Evolutionary conservation across 2,113 vertebrate genomes (phyloP).

Genomic region (Hystrix brachyura): DNA sequence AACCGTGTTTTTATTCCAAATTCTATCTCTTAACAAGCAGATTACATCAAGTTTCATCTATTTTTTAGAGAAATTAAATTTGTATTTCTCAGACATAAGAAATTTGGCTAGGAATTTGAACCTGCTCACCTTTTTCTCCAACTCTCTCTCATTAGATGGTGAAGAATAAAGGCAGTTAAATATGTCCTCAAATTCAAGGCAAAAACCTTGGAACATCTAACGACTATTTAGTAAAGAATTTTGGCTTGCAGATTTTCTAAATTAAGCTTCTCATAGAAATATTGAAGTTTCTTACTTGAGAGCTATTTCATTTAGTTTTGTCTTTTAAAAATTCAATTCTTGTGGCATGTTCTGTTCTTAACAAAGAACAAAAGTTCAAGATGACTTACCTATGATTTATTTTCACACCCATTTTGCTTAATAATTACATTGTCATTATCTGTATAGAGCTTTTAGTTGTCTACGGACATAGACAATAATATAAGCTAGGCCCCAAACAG

Average conservation of each 20-base stretch:
- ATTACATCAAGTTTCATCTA: not conserved
- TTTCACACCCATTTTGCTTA: not conserved
- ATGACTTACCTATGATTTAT: conserved; percentile 21
- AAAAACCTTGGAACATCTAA: not conserved
- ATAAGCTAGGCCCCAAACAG: not conserved
- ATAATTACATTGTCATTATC: not conserved
- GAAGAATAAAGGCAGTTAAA: not conserved
- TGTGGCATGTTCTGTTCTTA: not conserved
- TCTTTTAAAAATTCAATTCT: not conserved
- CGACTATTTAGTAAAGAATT: conserved; percentile 11
- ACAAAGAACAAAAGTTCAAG: not conserved
- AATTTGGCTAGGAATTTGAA: not conserved
- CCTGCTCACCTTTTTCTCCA: not conserved
- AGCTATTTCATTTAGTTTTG: not conserved
- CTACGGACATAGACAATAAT: not conserved
- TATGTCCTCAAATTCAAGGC: conserved; percentile 5
- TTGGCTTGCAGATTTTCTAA: not conserved
- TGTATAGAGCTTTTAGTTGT: not conserved
- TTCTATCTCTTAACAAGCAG: not conserved
- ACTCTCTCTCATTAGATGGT: not conserved
- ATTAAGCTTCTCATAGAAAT: conserved; percentile 15
- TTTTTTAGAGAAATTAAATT: not conserved
- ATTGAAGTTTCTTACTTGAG: conserved; percentile 25
- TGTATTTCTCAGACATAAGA: not conserved
- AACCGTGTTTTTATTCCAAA: not conserved